Conservation (phyloP, 2,797 vertebrate species). For the Coregonus sp. region DNA sequence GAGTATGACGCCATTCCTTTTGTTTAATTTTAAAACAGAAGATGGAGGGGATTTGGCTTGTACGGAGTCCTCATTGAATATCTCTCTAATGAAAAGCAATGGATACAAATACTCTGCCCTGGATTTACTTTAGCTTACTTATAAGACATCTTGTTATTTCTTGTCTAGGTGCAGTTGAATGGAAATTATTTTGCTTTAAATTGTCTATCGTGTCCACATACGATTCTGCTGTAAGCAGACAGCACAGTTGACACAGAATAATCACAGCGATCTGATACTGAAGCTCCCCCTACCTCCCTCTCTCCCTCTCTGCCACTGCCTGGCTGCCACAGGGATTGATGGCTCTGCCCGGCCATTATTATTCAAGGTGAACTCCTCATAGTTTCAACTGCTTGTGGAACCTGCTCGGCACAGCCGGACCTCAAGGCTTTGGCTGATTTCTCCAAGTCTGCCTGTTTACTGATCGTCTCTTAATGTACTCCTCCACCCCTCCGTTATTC, state of each 20-base stretch:
- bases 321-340: constrained; percentile 31
- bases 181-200: not conserved
- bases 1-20: constrained; percentile 6
- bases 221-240: not conserved
- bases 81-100: too few relatives aligned
- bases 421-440: not conserved
- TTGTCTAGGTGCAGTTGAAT: not conserved
- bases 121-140: too few relatives aligned
- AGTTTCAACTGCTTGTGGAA: constrained; percentile 12
- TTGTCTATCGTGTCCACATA: not conserved
- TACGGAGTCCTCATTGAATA: not conserved
- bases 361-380: constrained; percentile 51
- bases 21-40: constrained; percentile 35
- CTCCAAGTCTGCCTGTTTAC: constrained; percentile 24
- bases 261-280: not conserved
- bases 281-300: not conserved
- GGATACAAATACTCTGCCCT: too few relatives aligned
- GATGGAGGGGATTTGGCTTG: constrained; percentile 21
- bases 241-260: constrained; percentile 1
- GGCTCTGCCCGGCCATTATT: constrained; percentile 39
- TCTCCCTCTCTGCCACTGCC: constrained; percentile 30
- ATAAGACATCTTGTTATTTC: too few relatives aligned
- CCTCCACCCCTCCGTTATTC: constrained; percentile 33
- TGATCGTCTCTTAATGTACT: constrained; percentile 36
- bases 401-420: not conserved